A percentile compares a stretch with the other conserved stretches of the same genome.
Conservation (phyloP, 2,113 vertebrate genomes). For the Larimichthys polyactis region DNA sequence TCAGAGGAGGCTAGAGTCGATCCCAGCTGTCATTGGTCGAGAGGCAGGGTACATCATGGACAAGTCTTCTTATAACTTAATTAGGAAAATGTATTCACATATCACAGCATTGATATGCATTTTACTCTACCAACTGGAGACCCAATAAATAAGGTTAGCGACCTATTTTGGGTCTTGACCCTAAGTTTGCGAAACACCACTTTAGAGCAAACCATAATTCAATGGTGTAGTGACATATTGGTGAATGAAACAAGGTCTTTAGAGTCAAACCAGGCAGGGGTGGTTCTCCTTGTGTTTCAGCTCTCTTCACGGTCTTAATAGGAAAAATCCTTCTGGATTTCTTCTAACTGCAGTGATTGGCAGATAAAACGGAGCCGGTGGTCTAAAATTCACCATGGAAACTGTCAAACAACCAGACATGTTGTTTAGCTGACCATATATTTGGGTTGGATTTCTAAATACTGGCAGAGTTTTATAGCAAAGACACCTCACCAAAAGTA, state of each 20-base stretch:
- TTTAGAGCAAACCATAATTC: no score
- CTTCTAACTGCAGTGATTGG: conserved; percentile 45
- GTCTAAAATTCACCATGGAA: conserved; percentile 56
- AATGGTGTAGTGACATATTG: neutral
- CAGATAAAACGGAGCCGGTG: conserved; percentile 51
- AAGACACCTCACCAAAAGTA: conserved; percentile 22
- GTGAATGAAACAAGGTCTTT: neutral
- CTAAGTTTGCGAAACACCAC: no score
- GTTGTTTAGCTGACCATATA: conserved; percentile 49
- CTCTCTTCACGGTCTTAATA: conserved; percentile 43
- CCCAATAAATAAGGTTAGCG: no score
- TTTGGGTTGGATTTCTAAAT: conserved; percentile 62
- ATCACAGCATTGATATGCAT: no score
- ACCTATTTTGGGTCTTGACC: no score
- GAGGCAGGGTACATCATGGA: no score
- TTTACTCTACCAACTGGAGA: no score
- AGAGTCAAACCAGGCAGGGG: neutral
- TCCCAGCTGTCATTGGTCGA: no score
- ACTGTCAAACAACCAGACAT: conserved; percentile 67
- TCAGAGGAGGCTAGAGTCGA: no score
- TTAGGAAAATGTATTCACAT: no score
- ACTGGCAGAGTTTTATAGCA: conserved; percentile 31
- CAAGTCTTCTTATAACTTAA: no score
- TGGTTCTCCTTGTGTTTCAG: neutral
- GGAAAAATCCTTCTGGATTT: conserved; percentile 57